phyloP scores from a whole-genome alignment of 1,140 invertebrate genomes.

The Orchestia grillus region DNA sequence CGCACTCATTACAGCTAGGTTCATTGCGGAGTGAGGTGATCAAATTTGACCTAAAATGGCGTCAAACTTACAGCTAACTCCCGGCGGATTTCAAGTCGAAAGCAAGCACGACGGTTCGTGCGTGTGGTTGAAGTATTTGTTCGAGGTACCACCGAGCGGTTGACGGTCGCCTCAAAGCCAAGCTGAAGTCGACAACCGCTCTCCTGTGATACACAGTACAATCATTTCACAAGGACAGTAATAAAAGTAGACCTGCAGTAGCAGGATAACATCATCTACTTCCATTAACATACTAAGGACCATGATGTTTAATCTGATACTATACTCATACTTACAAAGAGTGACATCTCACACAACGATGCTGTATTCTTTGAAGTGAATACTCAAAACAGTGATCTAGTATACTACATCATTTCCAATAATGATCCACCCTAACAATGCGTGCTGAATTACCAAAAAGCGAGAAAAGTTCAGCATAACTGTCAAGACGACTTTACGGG shows the following conservation, averaged over 20 bases:
- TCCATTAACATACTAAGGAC: background rate
- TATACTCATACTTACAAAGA: constrained; percentile 1
- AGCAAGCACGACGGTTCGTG: too few species aligned
- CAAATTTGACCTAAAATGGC: background rate
- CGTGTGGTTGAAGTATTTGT: background rate
- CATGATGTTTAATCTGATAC: background rate
- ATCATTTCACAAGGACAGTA: background rate
- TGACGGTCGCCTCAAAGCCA: background rate
- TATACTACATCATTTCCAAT: background rate
- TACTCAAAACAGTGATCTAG: constrained; percentile 1
- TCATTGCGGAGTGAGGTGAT: background rate
- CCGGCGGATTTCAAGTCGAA: background rate
- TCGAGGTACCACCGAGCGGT: background rate
- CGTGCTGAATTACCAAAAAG: constrained; percentile 28
- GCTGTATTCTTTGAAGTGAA: background rate
- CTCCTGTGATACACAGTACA: constrained; percentile 39
- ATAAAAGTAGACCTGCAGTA: background rate
- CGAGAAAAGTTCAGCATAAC: constrained; percentile 23
- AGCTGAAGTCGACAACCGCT: background rate
- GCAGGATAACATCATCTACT: background rate
- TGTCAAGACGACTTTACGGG: background rate
- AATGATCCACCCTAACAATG: constrained; percentile 22
- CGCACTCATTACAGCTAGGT: background rate
- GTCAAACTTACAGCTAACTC: background rate
- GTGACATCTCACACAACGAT: constrained; percentile 9